Base-by-base conservation (phyloP, 2,888 invertebrate species). In the Sussaba pulchella region DNA sequence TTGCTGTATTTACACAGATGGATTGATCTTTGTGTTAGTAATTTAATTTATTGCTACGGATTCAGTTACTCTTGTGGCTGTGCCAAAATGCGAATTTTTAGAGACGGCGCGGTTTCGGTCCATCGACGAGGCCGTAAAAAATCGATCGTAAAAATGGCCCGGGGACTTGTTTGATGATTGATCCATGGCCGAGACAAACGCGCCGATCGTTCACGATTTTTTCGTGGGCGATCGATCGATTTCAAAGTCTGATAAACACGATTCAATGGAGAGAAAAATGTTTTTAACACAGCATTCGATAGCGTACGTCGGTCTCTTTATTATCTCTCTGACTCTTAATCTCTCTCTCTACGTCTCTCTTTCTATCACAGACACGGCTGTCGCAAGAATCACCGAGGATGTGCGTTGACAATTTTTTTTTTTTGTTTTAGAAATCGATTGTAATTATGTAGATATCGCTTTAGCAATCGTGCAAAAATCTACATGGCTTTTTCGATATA, bases 11-110 rank as follows among this genome's bases (percentile, higher is more conserved):
- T 87, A 87, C 77, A 87, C 77, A 86, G 87, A 87, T 88, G 86
- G 87, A 88, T 88, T 87, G 86, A 88, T 87, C 80, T 88, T 89
- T 86, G 86, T 86, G 88, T 88, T 89, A 89, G 88, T 87, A 85
- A 89, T 87, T 91, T 91, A 88, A 91, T 91, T 91, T 90, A 91
- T 89, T 90, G 84, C 88, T 89, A 83, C 81, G 74, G 85, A 85
- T 86, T 88, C 87, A 87, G 88, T 90, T 87, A 89, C 86, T 89
- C 87, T 88, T 87, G 88, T 90, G 90, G 90, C 91, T 91, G 89
- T 90, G 90, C 88, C 89, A 89, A 89, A 31, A 85, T 82, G 87
- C 86, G 84, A 85, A 86, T 83, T 31, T 31, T 2, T 31, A 6
- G 81, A 85, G 83, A 82, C 78, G 84, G 83, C 78, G 83, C 83